Conservation (phyloP, 2,113 vertebrate genomes). For the Aptenodytes patagonicus region DNA sequence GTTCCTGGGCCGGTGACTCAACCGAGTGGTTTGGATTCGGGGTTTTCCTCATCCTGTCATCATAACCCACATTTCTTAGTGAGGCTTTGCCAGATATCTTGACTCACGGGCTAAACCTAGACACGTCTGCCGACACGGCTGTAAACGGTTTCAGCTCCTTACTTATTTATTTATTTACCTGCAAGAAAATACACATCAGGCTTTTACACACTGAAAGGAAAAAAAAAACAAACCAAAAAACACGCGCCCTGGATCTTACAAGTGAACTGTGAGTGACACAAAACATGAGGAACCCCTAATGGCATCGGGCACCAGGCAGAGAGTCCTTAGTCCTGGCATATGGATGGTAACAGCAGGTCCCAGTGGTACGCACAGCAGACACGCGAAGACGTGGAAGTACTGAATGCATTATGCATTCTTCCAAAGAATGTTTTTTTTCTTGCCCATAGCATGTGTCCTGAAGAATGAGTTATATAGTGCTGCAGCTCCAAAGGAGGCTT, state of each 20-base stretch:
- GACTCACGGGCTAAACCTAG: not conserved
- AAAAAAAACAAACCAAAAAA: not conserved
- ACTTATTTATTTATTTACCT: not conserved
- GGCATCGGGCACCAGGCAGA: not conserved
- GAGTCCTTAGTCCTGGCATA: not conserved
- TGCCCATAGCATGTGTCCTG: not conserved
- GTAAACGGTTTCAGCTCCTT: not conserved
- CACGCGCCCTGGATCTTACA: not conserved
- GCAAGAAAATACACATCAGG: not conserved
- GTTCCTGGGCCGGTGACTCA: not conserved
- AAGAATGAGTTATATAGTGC: not conserved
- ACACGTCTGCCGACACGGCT: not conserved
- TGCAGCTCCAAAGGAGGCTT: not conserved
- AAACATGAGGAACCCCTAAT: not conserved
- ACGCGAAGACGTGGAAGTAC: not conserved
- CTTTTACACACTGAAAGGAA: not conserved
- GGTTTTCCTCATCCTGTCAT: not conserved
- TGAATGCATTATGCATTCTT: not conserved
- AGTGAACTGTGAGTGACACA: not conserved
- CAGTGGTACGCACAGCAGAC: not conserved
- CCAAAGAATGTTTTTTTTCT: not conserved
- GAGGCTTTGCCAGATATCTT: not conserved
- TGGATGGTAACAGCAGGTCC: not conserved
- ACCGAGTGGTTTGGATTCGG: not conserved
- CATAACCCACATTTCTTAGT: not conserved